Conservation (phyloP, 1,140 invertebrate genomes). For the Drosophila leontia region DNA sequence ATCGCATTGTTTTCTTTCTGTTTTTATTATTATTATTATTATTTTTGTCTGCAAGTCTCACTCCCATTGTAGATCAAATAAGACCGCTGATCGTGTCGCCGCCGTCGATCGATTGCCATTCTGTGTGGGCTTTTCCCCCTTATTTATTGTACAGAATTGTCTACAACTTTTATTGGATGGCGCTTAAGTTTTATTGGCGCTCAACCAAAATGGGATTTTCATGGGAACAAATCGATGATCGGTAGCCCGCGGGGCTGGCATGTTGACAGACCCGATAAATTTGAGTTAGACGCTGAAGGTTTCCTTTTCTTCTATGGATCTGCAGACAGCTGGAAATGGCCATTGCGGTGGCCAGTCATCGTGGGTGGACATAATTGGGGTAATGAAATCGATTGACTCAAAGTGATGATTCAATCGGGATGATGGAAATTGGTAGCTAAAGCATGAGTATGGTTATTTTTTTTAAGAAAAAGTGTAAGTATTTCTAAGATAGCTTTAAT, state of each 20-base stretch:
- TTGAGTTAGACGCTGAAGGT: constrained; percentile 13
- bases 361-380: constrained; percentile 41
- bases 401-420: constrained; percentile 26
- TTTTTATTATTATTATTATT: constrained; percentile 5
- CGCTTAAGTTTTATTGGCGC: constrained; percentile 69
- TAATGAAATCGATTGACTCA: constrained; percentile 9
- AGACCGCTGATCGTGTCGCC: constrained; percentile 71
- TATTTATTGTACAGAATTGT: constrained; percentile 54
- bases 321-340: constrained; percentile 13
- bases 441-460: not conserved
- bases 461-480: not conserved
- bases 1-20: constrained; percentile 33
- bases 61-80: constrained; percentile 68
- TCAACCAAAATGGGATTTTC: constrained; percentile 51
- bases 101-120: constrained; percentile 49
- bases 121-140: constrained; percentile 60
- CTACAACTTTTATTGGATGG: constrained; percentile 46
- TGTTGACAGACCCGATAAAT: constrained; percentile 40
- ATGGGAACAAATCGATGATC: constrained; percentile 54
- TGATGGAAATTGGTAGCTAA: not conserved
- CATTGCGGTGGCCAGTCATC: not conserved
- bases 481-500: not conserved
- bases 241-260: constrained; percentile 23
- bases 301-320: constrained; percentile 14
- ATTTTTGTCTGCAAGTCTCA: constrained; percentile 10